These are phyloP conservation scores for Drosophila fuyamai DNA, from an alignment of 1,140 invertebrate species.

Conservation along the genomic window DNA sequence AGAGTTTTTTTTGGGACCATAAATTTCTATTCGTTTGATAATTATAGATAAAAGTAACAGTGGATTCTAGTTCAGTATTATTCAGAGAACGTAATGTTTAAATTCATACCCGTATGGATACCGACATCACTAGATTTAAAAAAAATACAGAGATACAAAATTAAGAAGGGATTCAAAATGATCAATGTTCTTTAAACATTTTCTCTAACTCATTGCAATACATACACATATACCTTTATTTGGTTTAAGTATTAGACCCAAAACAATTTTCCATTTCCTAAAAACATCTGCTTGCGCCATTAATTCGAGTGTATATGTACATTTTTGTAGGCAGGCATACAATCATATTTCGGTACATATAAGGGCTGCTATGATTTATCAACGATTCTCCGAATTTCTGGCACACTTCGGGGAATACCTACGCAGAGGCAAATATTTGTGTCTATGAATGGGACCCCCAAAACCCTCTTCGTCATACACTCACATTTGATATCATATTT, in stretches of 20 bases:
- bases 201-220: not conserved
- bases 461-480: conserved; percentile 31
- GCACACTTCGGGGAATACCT: conserved; percentile 53
- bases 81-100: too few species aligned
- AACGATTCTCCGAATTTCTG: conserved; percentile 33
- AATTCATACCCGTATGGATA: too few species aligned
- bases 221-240: not conserved
- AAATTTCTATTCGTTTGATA: too few species aligned
- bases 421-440: conserved; percentile 1
- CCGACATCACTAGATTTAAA: too few species aligned
- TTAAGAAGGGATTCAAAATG: too few species aligned
- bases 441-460: not conserved
- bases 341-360: not conserved
- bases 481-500: conserved; percentile 36
- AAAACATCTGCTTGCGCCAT: conserved; percentile 1
- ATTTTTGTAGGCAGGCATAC: not conserved
- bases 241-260: not conserved
- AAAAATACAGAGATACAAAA: too few species aligned
- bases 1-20: too few species aligned
- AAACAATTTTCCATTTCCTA: not conserved
- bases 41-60: too few species aligned
- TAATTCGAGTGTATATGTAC: conserved; percentile 7
- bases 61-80: too few species aligned
- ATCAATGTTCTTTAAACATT: not conserved
- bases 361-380: conserved; percentile 51